Evolutionary conservation across 1,140 invertebrate species (phyloP).

Genomic region (Drosophila nikananu): DNA sequence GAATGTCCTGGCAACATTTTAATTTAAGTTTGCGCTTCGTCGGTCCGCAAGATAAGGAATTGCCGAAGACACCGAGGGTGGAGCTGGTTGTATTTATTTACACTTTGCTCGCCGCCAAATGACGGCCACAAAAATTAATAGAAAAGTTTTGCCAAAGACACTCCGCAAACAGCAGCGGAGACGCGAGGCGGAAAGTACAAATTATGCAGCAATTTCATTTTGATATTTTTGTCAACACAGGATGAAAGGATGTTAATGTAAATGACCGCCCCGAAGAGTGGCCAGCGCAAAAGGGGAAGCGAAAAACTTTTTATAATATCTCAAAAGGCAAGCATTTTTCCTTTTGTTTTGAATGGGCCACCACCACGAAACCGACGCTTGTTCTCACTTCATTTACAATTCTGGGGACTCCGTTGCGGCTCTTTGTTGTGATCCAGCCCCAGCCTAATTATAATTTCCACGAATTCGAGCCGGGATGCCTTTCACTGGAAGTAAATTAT

Average conservation of each 20-base stretch:
- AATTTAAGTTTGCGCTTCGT: constrained; percentile 82
- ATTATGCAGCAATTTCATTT: constrained; percentile 84
- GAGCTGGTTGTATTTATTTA: constrained; percentile 71
- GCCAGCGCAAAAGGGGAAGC: constrained; percentile 33
- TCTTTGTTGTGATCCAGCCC: constrained; percentile 47
- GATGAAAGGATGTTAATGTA: constrained; percentile 83
- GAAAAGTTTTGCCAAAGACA: constrained; percentile 72
- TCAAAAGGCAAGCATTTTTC: constrained; percentile 66
- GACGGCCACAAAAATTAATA: constrained; percentile 79
- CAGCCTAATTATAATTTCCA: constrained; percentile 79
- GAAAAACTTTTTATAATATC: constrained; percentile 81
- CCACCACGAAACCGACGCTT: constrained; percentile 46
- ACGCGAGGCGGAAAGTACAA: constrained; percentile 72
- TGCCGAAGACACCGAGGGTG: constrained; percentile 15
- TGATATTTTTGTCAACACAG: constrained; percentile 73
- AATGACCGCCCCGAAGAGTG: constrained; percentile 67
- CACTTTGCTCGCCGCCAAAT: constrained; percentile 75
- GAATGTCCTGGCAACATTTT: constrained; percentile 81
- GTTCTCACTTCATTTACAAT: constrained; percentile 83
- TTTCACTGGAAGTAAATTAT: constrained; percentile 70
- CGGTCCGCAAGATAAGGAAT: constrained; percentile 74
- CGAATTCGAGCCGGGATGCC: constrained; percentile 61
- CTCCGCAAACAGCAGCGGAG: constrained; percentile 60
- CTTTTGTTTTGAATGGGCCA: constrained; percentile 41
- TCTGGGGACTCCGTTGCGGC: constrained; percentile 55